Base-by-base conservation (phyloP, 2,113 vertebrate genomes). In the Gallinago paraguaiae region DNA sequence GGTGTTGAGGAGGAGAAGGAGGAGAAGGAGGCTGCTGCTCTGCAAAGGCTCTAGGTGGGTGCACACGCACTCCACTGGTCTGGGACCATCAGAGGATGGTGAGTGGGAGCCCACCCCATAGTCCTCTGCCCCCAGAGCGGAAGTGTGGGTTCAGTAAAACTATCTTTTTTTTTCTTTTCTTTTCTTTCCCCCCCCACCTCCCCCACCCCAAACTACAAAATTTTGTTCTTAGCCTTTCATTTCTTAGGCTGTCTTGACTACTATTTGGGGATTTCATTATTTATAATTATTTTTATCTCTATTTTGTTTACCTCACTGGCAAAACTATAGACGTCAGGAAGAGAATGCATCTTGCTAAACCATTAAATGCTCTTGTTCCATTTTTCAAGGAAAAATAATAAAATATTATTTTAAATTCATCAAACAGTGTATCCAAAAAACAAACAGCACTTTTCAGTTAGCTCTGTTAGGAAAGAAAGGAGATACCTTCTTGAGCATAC, bases 11-110 rank as follows among this genome's bases (percentile, higher is more conserved):
- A n/a, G n/a, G n/a, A n/a, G n/a, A n/a, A n/a, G n/a, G n/a, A n/a
- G n/a, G n/a, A 53, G 30, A 43, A 83, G 17, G 41, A 45, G 0
- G 33, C 16, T 70, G 41, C 7, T 48, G 28, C n/a, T 51, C 17
- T 79, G 37, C 12, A 57, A n/a, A 78, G 57, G 17, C 39, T 81
- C 33, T 1, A 4, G 33, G 10, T 8, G 10, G 1, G 30, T 2
- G 0, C 3, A 54, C 11, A 43, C 2, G 33, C 12, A 4, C 5
- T 8, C 17, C 6, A 2, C 0, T 1, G 3, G 31, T 15, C 25
- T 20, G 10, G 22, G 59, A 79, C 41, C 27, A 45, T 56, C 0
- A 0, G 57, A 59, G 27, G 9, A 18, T 2, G 7, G 22, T 0
- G 1, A 45, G 16, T 6, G 14, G 11, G 37, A 8, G 17, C 17